phyloP scores from a whole-genome alignment of 2,113 vertebrate species.

The Sitta europaea region DNA sequence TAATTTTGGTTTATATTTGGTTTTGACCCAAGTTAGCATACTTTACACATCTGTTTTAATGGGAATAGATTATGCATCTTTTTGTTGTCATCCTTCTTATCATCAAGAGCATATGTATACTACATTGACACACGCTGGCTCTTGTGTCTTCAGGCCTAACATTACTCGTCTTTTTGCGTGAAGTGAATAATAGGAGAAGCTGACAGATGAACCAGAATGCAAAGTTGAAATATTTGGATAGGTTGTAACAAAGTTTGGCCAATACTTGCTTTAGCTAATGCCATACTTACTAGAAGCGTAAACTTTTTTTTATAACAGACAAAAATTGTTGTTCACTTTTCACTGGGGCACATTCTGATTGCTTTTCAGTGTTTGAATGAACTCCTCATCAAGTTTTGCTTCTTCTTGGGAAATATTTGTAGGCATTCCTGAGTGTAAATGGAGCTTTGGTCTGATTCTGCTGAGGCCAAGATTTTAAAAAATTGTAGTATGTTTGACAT shows the following conservation, averaged over 20 bases:
- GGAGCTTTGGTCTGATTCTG: not conserved
- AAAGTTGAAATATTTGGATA: not conserved
- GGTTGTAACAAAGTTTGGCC: not conserved
- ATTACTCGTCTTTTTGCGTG: not conserved
- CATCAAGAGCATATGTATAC: not conserved
- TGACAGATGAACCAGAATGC: not conserved
- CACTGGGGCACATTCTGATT: not conserved
- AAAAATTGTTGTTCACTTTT: not conserved
- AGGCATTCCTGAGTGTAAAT: not conserved
- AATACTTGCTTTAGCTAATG: not conserved
- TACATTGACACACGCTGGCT: not conserved
- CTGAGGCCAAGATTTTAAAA: not conserved
- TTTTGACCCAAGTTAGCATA: not conserved
- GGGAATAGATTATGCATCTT: not conserved
- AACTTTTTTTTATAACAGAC: not conserved
- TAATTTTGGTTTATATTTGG: not conserved
- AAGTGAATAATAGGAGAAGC: constrained; percentile 12
- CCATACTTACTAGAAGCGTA: not conserved
- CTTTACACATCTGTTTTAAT: not conserved
- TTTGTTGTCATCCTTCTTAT: not conserved
- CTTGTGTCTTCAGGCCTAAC: not conserved
- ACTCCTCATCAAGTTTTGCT: not conserved
- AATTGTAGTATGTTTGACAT: not conserved
- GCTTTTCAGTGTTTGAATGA: not conserved
- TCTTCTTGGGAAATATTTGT: not conserved